These are phyloP conservation scores for Sesamia inferens DNA, from an alignment of 2,888 invertebrate genomes.

Conservation along the genomic window DNA sequence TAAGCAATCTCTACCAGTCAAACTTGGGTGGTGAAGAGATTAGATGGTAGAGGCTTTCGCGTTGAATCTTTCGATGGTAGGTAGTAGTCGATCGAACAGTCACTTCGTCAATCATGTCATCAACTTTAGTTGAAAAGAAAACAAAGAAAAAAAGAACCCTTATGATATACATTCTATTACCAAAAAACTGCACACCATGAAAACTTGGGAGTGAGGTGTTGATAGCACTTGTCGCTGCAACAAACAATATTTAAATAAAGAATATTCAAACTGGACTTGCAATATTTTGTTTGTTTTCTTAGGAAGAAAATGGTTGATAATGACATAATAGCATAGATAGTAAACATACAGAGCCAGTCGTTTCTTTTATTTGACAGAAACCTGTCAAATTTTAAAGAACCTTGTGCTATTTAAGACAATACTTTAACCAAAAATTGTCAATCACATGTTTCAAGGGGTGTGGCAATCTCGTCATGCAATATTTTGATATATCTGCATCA, in stretches of 20 bases:
- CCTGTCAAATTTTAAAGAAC: constrained; percentile 5
- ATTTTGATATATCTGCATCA: constrained; percentile 44
- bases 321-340: no score
- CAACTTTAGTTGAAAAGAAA: no score
- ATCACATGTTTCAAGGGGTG: constrained; percentile 25
- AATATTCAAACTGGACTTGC: not conserved
- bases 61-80: no score
- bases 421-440: not conserved
- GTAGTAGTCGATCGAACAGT: no score
- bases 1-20: no score
- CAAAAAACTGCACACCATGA: no score
- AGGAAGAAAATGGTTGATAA: not conserved
- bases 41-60: no score
- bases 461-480: constrained; percentile 27
- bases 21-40: no score
- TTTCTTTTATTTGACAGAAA: not conserved
- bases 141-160: no score
- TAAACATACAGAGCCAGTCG: not conserved
- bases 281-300: not conserved
- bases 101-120: no score
- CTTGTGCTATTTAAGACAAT: not conserved
- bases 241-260: not conserved
- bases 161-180: no score
- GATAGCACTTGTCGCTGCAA: not conserved
- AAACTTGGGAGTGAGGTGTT: no score